These are phyloP conservation scores for Clarias macrocephalus DNA, from an alignment of 2,113 vertebrate species.

Conservation along the genomic window DNA sequence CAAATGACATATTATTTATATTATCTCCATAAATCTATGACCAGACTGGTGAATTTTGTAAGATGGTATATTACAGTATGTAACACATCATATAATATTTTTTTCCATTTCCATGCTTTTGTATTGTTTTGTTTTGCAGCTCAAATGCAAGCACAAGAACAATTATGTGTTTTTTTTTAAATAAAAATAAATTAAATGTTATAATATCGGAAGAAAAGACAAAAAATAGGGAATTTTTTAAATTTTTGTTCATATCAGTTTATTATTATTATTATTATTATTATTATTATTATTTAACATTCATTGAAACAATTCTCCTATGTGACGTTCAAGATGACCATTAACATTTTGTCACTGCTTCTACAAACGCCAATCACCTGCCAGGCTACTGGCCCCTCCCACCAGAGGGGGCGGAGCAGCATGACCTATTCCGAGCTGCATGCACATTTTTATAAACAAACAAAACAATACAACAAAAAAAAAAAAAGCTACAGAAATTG, in stretches of 20 bases:
- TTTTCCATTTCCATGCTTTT: not conserved
- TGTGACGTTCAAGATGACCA: slow-evolving; percentile 71
- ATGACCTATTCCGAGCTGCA: slow-evolving; percentile 95
- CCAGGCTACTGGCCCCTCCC: slow-evolving; percentile 79
- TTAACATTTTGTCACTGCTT: slow-evolving; percentile 63
- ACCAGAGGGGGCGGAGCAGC: slow-evolving; percentile 77
- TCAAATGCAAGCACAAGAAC: not conserved
- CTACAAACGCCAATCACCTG: slow-evolving; percentile 73
- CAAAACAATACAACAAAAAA: slow-evolving; percentile 54
- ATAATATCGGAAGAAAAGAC: slow-evolving; percentile 85
- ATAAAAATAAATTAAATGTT: slow-evolving; percentile 61
- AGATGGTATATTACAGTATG: slow-evolving; percentile 9
- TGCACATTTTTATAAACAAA: slow-evolving; percentile 86
- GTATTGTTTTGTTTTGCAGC: not conserved
- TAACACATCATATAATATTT: not conserved
- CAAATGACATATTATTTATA: not conserved
- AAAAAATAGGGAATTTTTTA: slow-evolving; percentile 63
- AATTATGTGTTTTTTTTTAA: not conserved
- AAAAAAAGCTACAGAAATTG: slow-evolving; percentile 82
- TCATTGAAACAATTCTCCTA: not conserved
- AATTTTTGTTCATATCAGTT: not conserved
- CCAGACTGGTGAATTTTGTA: not conserved
- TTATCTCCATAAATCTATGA: not conserved
- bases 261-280: slow-evolving; percentile 66
- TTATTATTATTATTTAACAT: slow-evolving; percentile 67